Evolutionary conservation across 2,113 vertebrate genomes (phyloP).

Genomic region (Prochilodus magdalenae): DNA sequence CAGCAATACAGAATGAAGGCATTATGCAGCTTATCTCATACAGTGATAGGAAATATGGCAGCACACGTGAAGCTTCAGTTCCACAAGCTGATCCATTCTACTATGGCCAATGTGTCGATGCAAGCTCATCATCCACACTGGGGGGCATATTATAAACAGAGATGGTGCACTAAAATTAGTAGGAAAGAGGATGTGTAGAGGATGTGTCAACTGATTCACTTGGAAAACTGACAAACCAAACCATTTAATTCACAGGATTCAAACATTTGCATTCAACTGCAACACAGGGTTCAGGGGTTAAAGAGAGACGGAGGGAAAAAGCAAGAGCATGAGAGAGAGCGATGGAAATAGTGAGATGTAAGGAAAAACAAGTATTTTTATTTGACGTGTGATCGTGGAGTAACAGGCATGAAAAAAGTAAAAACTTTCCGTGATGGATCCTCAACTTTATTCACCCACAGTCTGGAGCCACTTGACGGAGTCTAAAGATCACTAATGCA

Average conservation of each 20-base stretch:
- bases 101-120: background rate
- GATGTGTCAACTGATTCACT: too few relatives aligned
- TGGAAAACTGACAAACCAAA: too few relatives aligned
- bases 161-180: too few relatives aligned
- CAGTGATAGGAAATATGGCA: background rate
- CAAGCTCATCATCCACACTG: too few relatives aligned
- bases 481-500: background rate
- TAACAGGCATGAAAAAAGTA: background rate
- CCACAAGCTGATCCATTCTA: background rate
- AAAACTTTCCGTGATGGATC: slow-evolving; percentile 14
- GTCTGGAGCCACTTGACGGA: slow-evolving; percentile 20
- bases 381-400: background rate
- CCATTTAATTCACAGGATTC: too few relatives aligned
- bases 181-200: too few relatives aligned
- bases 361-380: background rate
- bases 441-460: background rate
- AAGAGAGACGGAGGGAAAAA: background rate
- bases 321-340: background rate
- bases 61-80: background rate
- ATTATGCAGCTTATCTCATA: background rate
- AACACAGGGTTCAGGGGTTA: background rate
- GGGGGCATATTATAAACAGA: too few relatives aligned
- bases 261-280: background rate
- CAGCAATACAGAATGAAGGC: background rate
- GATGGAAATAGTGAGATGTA: background rate